Conservation (phyloP, 2,113 vertebrate genomes). For the Bos javanicus region DNA sequence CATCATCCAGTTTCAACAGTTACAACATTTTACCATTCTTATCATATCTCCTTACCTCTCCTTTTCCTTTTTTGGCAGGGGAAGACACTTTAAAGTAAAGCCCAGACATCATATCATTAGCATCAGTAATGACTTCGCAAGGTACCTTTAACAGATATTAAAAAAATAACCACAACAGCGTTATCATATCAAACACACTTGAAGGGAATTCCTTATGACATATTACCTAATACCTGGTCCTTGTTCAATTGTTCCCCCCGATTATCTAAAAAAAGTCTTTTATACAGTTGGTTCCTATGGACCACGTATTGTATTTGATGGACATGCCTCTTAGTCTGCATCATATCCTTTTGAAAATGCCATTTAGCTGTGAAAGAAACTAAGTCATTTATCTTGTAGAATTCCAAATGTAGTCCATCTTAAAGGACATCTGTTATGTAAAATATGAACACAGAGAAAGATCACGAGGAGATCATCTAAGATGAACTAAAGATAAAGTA, state of each 20-base stretch:
- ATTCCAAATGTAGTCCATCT: neutral
- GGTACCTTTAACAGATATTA: neutral
- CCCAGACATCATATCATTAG: too few relatives aligned
- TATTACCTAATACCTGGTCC: neutral
- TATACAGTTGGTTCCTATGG: neutral
- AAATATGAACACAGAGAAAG: slow-evolving; percentile 3
- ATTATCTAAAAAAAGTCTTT: neutral
- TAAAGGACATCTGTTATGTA: neutral
- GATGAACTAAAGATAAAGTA: neutral
- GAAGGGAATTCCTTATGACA: neutral
- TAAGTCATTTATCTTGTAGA: neutral
- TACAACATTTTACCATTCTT: neutral
- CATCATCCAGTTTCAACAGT: too few relatives aligned
- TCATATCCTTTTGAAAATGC: neutral
- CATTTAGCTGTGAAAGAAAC: neutral
- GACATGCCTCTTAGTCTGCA: neutral
- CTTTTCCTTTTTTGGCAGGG: neutral
- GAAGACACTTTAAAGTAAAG: neutral
- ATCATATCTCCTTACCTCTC: neutral
- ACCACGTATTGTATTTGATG: neutral
- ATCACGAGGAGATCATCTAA: neutral
- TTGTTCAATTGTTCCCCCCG: neutral
- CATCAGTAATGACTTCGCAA: neutral
- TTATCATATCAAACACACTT: neutral
- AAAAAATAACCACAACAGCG: neutral